phyloP scores from a whole-genome alignment of 2,888 invertebrate genomes.

The Ochropacha duplaris region DNA sequence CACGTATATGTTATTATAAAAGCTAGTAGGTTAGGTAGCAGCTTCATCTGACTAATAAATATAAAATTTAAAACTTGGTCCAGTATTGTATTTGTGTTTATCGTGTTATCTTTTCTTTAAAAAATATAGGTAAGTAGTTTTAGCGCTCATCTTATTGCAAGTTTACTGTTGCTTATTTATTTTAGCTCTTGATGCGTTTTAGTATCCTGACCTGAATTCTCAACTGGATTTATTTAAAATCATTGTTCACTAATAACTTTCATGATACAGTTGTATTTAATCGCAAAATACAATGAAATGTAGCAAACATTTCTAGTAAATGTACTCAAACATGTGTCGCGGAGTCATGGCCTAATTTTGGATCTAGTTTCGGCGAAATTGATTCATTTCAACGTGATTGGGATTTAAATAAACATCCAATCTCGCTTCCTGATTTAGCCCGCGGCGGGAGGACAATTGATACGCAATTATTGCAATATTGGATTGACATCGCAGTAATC shows the following conservation, averaged over 20 bases:
- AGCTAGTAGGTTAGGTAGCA: not conserved
- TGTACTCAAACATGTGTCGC: not conserved
- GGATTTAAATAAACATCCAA: not conserved
- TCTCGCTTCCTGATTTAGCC: not conserved
- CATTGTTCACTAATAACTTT: not conserved
- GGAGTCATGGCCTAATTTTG: not conserved
- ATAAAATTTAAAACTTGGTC: not conserved
- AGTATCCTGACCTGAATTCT: not conserved
- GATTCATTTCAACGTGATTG: not conserved
- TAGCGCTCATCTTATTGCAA: slow-evolving; percentile 1
- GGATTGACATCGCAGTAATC: too few species aligned
- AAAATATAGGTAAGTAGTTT: not conserved
- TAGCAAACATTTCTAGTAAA: not conserved
- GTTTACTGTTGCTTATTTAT: slow-evolving; percentile 3
- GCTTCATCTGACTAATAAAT: not conserved
- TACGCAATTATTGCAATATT: too few species aligned
- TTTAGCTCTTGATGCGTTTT: not conserved
- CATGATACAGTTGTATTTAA: not conserved
- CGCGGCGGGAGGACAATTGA: too few species aligned
- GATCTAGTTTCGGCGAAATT: not conserved
- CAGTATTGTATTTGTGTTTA: slow-evolving; percentile 2
- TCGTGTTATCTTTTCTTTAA: not conserved
- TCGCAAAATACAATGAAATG: not conserved
- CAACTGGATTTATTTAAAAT: not conserved
- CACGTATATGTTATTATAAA: not conserved